These are phyloP conservation scores for Melanostoma scalare DNA, from an alignment of 2,888 invertebrate genomes.

Conservation along the genomic window DNA sequence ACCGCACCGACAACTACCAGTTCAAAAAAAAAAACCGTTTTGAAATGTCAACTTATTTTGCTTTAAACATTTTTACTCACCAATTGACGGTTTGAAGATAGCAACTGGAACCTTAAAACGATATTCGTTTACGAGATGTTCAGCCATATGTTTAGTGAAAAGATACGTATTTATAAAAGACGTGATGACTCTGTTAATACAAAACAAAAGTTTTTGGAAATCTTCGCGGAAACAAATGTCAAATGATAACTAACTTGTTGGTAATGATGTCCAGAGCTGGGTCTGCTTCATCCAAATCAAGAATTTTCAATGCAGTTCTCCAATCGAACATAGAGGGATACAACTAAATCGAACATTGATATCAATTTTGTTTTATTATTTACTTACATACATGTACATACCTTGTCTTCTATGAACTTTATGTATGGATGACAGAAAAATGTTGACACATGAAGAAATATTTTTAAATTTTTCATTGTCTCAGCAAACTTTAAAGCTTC, in stretches of 20 bases:
- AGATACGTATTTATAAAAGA: slow-evolving; percentile 86
- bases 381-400: slow-evolving; percentile 77
- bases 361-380: not conserved
- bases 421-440: slow-evolving; percentile 93
- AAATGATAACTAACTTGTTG: slow-evolving; percentile 75
- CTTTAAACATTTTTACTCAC: slow-evolving; percentile 78
- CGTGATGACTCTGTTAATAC: slow-evolving; percentile 11
- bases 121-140: slow-evolving; percentile 89
- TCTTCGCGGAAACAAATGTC: no score
- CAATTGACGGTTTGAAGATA: slow-evolving; percentile 94
- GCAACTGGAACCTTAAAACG: slow-evolving; percentile 86
- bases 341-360: slow-evolving; percentile 59
- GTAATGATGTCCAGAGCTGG: slow-evolving; percentile 75
- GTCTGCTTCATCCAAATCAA: slow-evolving; percentile 73
- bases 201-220: not conserved
- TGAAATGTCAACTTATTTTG: not conserved
- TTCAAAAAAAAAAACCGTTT: not conserved
- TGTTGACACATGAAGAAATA: slow-evolving; percentile 92
- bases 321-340: slow-evolving; percentile 78
- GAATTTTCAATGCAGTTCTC: slow-evolving; percentile 75
- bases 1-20: slow-evolving; percentile 26
- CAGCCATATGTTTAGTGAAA: slow-evolving; percentile 93
- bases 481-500: slow-evolving; percentile 85
- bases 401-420: slow-evolving; percentile 87
- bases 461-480: slow-evolving; percentile 83